Conservation (phyloP, 1,140 invertebrate species). For the Microplitis demolitor region DNA sequence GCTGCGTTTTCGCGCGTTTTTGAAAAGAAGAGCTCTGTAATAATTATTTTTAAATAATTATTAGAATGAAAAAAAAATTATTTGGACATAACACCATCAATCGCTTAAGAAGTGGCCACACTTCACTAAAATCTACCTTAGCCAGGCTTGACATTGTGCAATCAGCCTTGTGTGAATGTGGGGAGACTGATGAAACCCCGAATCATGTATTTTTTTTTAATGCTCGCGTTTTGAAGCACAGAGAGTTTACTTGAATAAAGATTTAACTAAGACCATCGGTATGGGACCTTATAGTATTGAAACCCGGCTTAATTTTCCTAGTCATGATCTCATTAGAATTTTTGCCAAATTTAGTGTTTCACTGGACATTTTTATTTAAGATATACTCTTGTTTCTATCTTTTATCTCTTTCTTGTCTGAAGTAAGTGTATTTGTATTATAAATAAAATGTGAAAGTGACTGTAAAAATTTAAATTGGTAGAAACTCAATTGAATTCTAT, state of each 20-base stretch:
- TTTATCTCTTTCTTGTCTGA: too few relatives aligned
- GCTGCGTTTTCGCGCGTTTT: too few relatives aligned
- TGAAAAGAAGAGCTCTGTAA: too few relatives aligned
- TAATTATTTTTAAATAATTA: too few relatives aligned
- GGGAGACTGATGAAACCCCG: background rate
- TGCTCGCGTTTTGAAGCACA: constrained; percentile 8
- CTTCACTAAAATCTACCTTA: constrained; percentile 1
- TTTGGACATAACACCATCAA: too few relatives aligned
- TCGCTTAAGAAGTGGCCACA: constrained; percentile 5
- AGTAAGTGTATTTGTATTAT: too few relatives aligned
- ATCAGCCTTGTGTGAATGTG: background rate
- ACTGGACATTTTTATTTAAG: constrained; percentile 17
- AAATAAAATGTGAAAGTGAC: too few relatives aligned
- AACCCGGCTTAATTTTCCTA: background rate
- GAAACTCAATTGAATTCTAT: too few relatives aligned
- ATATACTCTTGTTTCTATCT: too few relatives aligned
- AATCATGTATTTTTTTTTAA: constrained; percentile 13
- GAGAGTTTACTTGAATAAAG: background rate
- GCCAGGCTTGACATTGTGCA: background rate
- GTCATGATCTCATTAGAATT: background rate
- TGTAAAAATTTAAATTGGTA: too few relatives aligned
- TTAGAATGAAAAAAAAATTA: too few relatives aligned
- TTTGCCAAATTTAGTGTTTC: constrained; percentile 12
- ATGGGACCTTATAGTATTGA: background rate
- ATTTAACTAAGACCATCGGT: background rate